These are phyloP conservation scores for Helicoverpa assulta DNA, from an alignment of 2,888 invertebrate species.

Conservation along the genomic window DNA sequence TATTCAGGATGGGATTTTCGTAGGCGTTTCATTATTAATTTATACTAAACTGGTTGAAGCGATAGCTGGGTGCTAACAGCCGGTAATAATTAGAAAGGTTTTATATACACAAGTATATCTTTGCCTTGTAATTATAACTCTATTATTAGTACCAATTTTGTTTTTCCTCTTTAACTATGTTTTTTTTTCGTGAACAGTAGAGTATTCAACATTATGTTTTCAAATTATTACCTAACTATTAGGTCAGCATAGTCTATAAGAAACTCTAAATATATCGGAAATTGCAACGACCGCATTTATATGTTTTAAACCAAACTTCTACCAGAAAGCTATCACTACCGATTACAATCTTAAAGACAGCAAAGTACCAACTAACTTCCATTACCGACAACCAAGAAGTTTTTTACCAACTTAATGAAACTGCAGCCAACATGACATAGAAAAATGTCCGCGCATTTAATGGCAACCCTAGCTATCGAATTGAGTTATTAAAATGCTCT, in stretches of 20 bases:
- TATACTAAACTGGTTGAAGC: constrained; percentile 34
- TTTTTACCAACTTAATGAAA: constrained; percentile 75
- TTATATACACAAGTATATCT: not conserved
- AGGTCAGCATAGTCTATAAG: too few relatives aligned
- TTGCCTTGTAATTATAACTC: not conserved
- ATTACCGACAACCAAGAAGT: constrained; percentile 76
- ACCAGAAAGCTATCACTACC: not conserved
- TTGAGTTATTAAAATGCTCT: constrained; percentile 79
- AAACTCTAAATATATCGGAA: too few relatives aligned
- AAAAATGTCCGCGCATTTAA: constrained; percentile 76
- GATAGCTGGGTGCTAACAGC: constrained; percentile 33
- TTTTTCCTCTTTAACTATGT: too few relatives aligned
- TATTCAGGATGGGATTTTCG: constrained; percentile 32
- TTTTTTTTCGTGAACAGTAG: too few relatives aligned
- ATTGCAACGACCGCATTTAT: too few relatives aligned
- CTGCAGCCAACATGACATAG: constrained; percentile 64
- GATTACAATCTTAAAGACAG: not conserved
- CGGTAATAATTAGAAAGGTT: constrained; percentile 20
- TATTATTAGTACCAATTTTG: too few relatives aligned
- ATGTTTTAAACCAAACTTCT: too few relatives aligned
- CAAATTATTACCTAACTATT: too few relatives aligned
- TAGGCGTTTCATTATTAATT: constrained; percentile 39
- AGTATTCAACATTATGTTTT: too few relatives aligned
- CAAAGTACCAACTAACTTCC: constrained; percentile 44
- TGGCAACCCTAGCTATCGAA: constrained; percentile 72